Evolutionary conservation across 30 jellyfish, hydroid and myxozoan species (phyloP).

Genomic region (Turritopsis rubra): DNA sequence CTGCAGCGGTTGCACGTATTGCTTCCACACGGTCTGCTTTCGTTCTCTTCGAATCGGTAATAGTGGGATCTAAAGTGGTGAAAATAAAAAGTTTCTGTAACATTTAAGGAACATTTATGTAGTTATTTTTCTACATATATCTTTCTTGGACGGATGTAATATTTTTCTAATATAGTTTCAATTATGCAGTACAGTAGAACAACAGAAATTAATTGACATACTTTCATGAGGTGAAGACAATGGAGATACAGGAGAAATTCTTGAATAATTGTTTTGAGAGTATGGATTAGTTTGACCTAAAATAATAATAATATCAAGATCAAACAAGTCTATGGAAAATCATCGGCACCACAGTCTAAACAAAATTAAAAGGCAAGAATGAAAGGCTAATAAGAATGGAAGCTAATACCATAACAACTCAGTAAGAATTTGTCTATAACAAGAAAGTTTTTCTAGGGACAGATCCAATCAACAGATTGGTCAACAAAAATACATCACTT

Average conservation of each 20-base stretch:
- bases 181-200: too few relatives aligned
- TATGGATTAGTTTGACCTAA: neutral
- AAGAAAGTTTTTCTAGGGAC: too few relatives aligned
- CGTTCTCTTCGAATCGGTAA: neutral
- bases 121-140: too few relatives aligned
- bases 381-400: too few relatives aligned
- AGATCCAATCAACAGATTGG: too few relatives aligned
- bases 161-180: neutral
- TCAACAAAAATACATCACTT: too few relatives aligned
- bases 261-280: neutral
- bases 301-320: neutral
- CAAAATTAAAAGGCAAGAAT: too few relatives aligned
- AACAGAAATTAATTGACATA: neutral
- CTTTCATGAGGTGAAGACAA: neutral
- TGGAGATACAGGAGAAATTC: neutral
- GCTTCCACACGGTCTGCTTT: conserved; percentile 92
- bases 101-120: too few relatives aligned
- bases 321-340: neutral
- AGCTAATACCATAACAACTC: too few relatives aligned
- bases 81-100: neutral
- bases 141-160: too few relatives aligned
- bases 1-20: conserved; percentile 74
- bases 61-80: neutral
- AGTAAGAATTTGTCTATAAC: too few relatives aligned
- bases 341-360: too few relatives aligned